Conservation (phyloP, 2,888 invertebrate genomes). For the Reticulitermes lucifugus region DNA sequence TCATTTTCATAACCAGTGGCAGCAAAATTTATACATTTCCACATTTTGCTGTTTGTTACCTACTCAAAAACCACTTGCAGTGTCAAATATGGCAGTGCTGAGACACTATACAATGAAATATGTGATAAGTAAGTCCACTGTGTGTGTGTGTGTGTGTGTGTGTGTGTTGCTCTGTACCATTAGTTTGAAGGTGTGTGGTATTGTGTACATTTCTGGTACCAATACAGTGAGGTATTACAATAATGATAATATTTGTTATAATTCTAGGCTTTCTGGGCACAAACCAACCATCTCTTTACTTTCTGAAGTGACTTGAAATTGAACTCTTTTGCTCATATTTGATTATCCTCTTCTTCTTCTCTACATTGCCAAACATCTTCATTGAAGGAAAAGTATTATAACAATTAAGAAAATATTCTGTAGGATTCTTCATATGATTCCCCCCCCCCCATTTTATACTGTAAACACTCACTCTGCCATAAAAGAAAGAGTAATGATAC, state of each 20-base stretch:
- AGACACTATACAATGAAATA: background rate
- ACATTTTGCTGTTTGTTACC: too few relatives aligned
- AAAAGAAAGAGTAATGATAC: slow-evolving; percentile 18
- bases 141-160: background rate
- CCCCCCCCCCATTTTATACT: slow-evolving; percentile 30
- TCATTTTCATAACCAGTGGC: too few relatives aligned
- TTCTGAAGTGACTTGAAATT: slow-evolving; percentile 17
- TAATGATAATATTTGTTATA: background rate
- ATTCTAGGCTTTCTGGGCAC: slow-evolving; percentile 38
- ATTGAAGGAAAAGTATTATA: slow-evolving; percentile 9
- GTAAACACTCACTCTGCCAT: slow-evolving; percentile 26
- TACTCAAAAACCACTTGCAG: background rate
- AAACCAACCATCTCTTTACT: slow-evolving; percentile 36
- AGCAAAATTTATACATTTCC: too few relatives aligned
- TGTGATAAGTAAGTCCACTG: background rate
- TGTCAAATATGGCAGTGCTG: background rate
- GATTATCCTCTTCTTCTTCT: slow-evolving; percentile 18
- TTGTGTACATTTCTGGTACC: slow-evolving; percentile 25
- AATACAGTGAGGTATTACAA: background rate
- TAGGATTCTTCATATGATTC: slow-evolving; percentile 20
- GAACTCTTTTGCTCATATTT: slow-evolving; percentile 37
- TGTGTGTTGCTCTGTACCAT: slow-evolving; percentile 12
- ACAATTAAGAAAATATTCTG: slow-evolving; percentile 14
- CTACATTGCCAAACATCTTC: slow-evolving; percentile 22
- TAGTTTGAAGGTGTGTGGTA: background rate